A percentile compares a stretch with the other conserved stretches of the same genome.
These are phyloP conservation scores for Diplosoma virens DNA, from an alignment of 23 tunicate genomes.

Conservation along the genomic window DNA sequence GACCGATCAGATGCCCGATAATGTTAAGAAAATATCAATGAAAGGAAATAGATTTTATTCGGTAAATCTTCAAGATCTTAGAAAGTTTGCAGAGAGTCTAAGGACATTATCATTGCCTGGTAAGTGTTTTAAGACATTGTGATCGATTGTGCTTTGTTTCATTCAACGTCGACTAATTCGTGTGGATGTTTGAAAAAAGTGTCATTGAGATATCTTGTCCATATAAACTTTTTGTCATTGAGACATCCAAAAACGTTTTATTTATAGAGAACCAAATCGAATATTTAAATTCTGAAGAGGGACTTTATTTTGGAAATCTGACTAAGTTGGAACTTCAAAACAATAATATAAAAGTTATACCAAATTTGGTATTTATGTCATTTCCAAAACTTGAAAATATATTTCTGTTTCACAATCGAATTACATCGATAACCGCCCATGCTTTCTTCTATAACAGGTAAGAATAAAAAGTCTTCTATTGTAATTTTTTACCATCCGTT, in stretches of 20 bases:
- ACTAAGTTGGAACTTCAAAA: not conserved
- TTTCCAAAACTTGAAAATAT: not conserved
- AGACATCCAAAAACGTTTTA: not conserved
- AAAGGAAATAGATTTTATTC: not conserved
- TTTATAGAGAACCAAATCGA: constrained; percentile 9
- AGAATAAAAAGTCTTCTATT: no score
- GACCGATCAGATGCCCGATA: not conserved
- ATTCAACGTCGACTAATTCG: no score
- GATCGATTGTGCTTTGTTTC: no score
- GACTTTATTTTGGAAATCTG: not conserved
- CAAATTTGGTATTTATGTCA: not conserved
- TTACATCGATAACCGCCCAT: not conserved
- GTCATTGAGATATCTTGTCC: no score
- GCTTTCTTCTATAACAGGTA: constrained; percentile 5
- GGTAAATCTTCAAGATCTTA: not conserved
- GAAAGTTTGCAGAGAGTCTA: no score
- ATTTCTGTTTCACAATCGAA: not conserved
- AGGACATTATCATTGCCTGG: no score
- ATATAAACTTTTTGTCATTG: no score
- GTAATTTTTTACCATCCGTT: no score
- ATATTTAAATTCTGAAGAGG: not conserved
- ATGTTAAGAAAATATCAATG: not conserved
- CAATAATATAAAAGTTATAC: not conserved
- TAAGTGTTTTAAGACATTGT: no score
- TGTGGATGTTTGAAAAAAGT: no score